Percentiles rank a stretch among this genome's conserved stretches.
phyloP scores from a whole-genome alignment of 2,113 vertebrate species.

The Pristiophorus japonicus region DNA sequence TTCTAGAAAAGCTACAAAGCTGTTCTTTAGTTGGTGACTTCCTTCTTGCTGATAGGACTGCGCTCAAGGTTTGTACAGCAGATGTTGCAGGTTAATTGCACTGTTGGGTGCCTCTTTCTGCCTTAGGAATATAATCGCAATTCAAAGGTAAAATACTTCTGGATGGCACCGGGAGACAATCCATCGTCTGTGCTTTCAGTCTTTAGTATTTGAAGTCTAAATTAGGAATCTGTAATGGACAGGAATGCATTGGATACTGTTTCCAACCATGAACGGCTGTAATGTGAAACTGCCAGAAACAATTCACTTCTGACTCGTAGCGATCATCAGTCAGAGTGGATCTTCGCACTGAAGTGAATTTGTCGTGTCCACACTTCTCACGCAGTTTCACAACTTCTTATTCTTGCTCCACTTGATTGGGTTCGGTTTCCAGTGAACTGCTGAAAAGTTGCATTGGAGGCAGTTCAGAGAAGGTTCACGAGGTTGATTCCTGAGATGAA shows the following conservation, averaged over 20 bases:
- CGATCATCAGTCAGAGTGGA: neutral
- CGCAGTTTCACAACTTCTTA: too few relatives aligned
- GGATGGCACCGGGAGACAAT: neutral
- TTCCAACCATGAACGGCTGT: neutral
- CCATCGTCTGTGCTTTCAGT: neutral
- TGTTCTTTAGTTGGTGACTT: neutral
- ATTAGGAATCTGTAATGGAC: neutral
- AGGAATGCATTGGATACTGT: neutral
- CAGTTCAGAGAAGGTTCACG: too few relatives aligned
- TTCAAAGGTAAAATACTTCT: constrained; percentile 2
- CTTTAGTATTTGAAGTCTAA: neutral
- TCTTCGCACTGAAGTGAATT: neutral
- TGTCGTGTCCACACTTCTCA: neutral
- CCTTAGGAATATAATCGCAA: neutral
- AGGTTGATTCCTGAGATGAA: too few relatives aligned
- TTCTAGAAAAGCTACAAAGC: neutral
- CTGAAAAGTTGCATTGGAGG: too few relatives aligned
- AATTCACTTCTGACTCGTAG: neutral
- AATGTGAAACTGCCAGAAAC: constrained; percentile 10
- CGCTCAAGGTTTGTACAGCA: neutral
- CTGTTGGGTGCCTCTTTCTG: neutral
- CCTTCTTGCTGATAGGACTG: neutral
- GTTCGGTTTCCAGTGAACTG: too few relatives aligned
- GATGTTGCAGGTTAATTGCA: neutral
- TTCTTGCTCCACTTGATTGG: too few relatives aligned